phyloP scores from a whole-genome alignment of 1,140 invertebrate genomes.

The Maniola jurtina region DNA sequence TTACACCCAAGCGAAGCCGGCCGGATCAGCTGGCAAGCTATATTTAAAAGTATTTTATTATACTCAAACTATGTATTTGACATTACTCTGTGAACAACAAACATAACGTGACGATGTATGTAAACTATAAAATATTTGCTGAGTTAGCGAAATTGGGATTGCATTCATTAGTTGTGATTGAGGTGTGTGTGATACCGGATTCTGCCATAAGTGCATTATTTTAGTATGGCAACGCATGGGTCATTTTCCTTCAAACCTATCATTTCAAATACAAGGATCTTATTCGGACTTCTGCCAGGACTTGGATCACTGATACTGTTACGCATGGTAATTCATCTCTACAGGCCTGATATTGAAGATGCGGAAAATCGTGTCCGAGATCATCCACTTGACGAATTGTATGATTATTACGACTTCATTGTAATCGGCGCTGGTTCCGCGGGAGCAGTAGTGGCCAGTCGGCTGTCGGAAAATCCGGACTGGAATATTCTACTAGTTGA shows the following conservation, averaged over 20 bases:
- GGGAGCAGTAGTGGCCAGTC: conserved; percentile 88
- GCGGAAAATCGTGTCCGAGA: conserved; percentile 78
- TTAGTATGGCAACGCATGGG: conserved; percentile 45
- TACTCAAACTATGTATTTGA: neutral
- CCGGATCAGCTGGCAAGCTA: too few species aligned
- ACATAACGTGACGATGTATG: neutral
- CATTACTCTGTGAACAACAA: neutral
- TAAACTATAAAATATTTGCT: neutral
- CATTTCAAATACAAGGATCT: conserved; percentile 80
- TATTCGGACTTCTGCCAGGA: conserved; percentile 81
- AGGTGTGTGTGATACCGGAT: neutral
- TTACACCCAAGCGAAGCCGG: too few species aligned
- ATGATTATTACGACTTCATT: conserved; percentile 85
- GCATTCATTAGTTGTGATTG: neutral
- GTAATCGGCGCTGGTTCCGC: conserved; percentile 91
- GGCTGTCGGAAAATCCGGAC: conserved; percentile 84
- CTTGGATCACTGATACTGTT: conserved; percentile 81
- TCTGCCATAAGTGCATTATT: neutral
- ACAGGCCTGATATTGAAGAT: conserved; percentile 85
- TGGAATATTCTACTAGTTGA: conserved; percentile 90
- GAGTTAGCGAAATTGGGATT: neutral
- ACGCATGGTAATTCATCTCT: conserved; percentile 79
- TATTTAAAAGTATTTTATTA: too few species aligned
- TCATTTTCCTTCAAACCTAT: conserved; percentile 47
- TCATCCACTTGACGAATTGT: conserved; percentile 67